Evolutionary conservation across 2,113 vertebrate genomes (phyloP).

Genomic region (Protobothrops mucrosquamatus): DNA sequence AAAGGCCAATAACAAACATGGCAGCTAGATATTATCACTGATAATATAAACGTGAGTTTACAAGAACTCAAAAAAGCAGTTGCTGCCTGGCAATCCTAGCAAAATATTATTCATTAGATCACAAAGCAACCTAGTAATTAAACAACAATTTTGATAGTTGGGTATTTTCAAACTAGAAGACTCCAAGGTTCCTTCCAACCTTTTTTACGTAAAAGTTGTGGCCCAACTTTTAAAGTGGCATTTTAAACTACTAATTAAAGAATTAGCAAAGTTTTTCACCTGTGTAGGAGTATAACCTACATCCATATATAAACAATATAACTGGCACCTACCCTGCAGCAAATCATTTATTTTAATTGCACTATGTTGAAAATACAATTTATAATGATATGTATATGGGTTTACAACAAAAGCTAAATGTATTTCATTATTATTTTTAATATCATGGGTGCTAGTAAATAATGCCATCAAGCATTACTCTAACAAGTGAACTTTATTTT

Average conservation of each 20-base stretch:
- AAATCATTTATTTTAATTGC: neutral
- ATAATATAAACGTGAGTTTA: neutral
- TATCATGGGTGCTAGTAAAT: neutral
- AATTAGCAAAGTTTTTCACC: no score
- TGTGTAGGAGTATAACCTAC: neutral
- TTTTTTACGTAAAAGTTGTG: neutral
- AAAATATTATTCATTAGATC: neutral
- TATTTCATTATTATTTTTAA: neutral
- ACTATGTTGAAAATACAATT: neutral
- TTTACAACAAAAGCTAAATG: neutral
- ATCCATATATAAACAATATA: neutral
- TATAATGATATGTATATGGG: neutral
- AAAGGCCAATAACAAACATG: neutral
- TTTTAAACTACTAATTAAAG: neutral
- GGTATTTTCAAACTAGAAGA: neutral
- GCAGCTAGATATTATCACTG: neutral
- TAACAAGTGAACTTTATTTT: neutral
- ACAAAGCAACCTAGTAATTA: neutral
- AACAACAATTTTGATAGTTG: neutral
- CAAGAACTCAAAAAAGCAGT: neutral
- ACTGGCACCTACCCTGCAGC: neutral
- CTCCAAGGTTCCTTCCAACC: neutral
- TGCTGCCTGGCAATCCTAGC: neutral
- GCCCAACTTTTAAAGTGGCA: neutral
- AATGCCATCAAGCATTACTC: neutral